phyloP scores from a whole-genome alignment of 1,140 invertebrate genomes.

The Ceratitis capitata region DNA sequence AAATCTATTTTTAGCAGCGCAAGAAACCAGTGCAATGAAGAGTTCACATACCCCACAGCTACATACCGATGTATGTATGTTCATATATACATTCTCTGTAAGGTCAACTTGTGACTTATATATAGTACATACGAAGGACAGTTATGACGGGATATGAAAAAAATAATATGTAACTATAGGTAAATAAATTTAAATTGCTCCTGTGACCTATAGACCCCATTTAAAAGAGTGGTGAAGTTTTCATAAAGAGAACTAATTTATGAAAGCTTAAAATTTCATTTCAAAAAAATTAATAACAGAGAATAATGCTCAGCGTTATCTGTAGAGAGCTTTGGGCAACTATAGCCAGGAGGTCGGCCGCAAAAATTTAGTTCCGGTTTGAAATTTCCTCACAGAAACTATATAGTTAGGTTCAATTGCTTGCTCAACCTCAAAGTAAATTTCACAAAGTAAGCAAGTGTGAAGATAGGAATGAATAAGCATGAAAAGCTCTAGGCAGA shows the following conservation, averaged over 20 bases:
- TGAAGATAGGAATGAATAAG: not conserved
- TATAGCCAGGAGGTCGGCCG: no score
- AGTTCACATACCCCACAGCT: not conserved
- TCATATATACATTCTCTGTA: not conserved
- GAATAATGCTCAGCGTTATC: not conserved
- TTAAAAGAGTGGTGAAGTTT: not conserved
- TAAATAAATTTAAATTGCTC: not conserved
- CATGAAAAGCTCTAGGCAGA: not conserved
- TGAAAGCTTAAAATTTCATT: not conserved
- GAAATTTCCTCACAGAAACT: not conserved
- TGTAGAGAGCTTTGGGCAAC: not conserved
- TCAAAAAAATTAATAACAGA: not conserved
- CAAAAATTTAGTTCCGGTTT: not conserved
- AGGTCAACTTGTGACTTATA: not conserved
- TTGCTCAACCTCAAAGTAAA: not conserved
- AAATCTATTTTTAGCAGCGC: not conserved
- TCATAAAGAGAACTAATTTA: not conserved
- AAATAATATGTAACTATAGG: not conserved
- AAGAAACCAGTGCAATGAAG: not conserved
- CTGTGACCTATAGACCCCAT: not conserved
- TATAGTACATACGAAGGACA: not conserved
- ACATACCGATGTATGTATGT: no score
- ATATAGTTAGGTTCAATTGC: not conserved
- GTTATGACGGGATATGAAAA: not conserved
- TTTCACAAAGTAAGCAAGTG: not conserved